A percentile compares a stretch with the other conserved stretches of the same genome.
Evolutionary conservation across 1,140 invertebrate species (phyloP).

Genomic region (Drosophila nannoptera): DNA sequence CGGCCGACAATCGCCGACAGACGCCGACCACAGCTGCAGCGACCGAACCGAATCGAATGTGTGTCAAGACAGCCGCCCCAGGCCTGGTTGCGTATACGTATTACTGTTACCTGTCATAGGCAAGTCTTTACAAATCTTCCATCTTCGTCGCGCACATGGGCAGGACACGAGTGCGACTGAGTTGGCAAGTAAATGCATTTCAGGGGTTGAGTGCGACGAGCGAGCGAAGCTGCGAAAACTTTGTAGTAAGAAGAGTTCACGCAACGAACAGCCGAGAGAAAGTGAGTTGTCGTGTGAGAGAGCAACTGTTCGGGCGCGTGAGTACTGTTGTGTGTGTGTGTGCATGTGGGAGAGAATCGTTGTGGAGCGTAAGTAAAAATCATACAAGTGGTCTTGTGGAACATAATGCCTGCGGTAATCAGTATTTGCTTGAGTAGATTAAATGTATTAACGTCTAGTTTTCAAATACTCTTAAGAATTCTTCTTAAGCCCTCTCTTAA

Average conservation of each 20-base stretch:
- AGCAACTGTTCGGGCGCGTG: neutral
- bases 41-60: slow-evolving; percentile 45
- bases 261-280: slow-evolving; percentile 29
- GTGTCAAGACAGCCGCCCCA: slow-evolving; percentile 55
- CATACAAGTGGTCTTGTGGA: slow-evolving; percentile 63
- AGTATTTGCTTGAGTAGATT: slow-evolving; percentile 41
- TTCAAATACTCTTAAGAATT: neutral
- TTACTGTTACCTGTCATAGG: slow-evolving; percentile 56
- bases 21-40: slow-evolving; percentile 13
- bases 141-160: slow-evolving; percentile 27
- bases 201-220: slow-evolving; percentile 55
- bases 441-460: slow-evolving; percentile 24
- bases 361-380: slow-evolving; percentile 66
- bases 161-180: slow-evolving; percentile 21
- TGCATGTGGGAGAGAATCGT: slow-evolving; percentile 9
- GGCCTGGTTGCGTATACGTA: slow-evolving; percentile 23
- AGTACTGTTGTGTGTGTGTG: neutral
- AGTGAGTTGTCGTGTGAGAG: slow-evolving; percentile 26
- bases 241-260: slow-evolving; percentile 45
- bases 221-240: slow-evolving; percentile 47
- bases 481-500: neutral
- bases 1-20: slow-evolving; percentile 31
- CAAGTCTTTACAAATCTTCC: slow-evolving; percentile 24
- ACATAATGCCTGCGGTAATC: slow-evolving; percentile 27
- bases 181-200: slow-evolving; percentile 47